Percentiles rank a stretch among this genome's conserved stretches.
phyloP scores from a whole-genome alignment of 2,888 invertebrate species.

The Chymomyza procnemis region DNA sequence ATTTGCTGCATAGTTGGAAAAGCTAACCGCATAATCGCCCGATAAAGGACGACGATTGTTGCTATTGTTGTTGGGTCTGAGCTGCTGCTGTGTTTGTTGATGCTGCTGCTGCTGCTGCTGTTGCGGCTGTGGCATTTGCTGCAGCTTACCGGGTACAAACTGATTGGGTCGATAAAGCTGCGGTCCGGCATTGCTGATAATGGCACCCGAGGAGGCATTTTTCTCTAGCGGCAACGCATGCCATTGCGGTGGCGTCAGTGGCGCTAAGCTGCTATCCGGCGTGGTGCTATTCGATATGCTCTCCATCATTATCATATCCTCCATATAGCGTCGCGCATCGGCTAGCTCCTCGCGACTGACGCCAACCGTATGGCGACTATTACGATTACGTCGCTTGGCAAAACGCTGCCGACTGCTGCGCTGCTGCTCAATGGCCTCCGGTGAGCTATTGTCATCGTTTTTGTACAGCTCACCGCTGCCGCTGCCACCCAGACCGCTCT shows the following conservation, averaged over 20 bases:
- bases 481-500: neutral
- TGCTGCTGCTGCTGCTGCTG: neutral
- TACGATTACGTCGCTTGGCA: constrained; percentile 81
- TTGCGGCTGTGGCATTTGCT: constrained; percentile 9
- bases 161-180: constrained; percentile 75
- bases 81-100: constrained; percentile 8
- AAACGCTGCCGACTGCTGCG: constrained; percentile 79
- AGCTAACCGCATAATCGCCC: constrained; percentile 71
- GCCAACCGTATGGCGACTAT: constrained; percentile 88
- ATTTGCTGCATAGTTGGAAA: constrained; percentile 47
- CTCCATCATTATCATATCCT: constrained; percentile 81
- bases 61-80: constrained; percentile 24
- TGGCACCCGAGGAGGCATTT: constrained; percentile 79
- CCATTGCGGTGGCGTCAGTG: constrained; percentile 65
- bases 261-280: constrained; percentile 52
- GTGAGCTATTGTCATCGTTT: constrained; percentile 63
- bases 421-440: constrained; percentile 66
- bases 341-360: constrained; percentile 90
- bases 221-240: constrained; percentile 74
- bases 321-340: constrained; percentile 87
- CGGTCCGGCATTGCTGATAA: constrained; percentile 40
- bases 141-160: constrained; percentile 62
- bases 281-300: constrained; percentile 66
- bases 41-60: constrained; percentile 61
- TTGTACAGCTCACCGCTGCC: constrained; percentile 1